These are phyloP conservation scores for Protobothrops mucrosquamatus DNA, from an alignment of 2,113 vertebrate genomes.

Conservation along the genomic window DNA sequence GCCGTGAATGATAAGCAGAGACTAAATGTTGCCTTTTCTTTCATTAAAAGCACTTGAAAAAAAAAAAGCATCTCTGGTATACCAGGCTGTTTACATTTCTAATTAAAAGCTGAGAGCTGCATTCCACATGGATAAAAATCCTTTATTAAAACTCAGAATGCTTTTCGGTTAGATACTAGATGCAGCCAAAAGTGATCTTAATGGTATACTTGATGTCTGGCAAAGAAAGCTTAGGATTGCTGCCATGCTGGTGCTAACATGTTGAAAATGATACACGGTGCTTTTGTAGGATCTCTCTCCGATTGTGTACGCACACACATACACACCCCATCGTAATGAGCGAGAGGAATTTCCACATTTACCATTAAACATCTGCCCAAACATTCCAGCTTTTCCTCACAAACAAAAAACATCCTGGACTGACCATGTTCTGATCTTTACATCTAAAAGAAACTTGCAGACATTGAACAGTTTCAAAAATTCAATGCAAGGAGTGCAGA, in stretches of 20 bases:
- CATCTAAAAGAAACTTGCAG: background rate
- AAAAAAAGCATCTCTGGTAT: background rate
- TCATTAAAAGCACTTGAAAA: background rate
- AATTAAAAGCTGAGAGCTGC: background rate
- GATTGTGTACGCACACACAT: too few relatives aligned
- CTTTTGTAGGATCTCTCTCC: background rate
- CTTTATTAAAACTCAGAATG: background rate
- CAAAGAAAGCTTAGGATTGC: background rate
- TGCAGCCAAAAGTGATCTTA: background rate
- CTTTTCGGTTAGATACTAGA: background rate
- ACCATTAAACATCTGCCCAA: background rate
- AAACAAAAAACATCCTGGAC: background rate
- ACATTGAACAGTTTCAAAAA: background rate
- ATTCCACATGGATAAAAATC: background rate
- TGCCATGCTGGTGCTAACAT: background rate
- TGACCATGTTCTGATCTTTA: too few relatives aligned
- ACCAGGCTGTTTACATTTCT: background rate
- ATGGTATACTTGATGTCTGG: background rate
- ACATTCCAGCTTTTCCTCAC: background rate
- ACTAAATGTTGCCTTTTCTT: background rate
- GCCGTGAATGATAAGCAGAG: background rate
- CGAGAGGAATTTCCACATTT: background rate
- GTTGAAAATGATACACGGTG: background rate
- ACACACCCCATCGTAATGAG: background rate
- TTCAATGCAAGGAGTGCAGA: background rate